Evolutionary conservation across 2,888 invertebrate genomes (phyloP).

Genomic region (Sthenelais limicola): DNA sequence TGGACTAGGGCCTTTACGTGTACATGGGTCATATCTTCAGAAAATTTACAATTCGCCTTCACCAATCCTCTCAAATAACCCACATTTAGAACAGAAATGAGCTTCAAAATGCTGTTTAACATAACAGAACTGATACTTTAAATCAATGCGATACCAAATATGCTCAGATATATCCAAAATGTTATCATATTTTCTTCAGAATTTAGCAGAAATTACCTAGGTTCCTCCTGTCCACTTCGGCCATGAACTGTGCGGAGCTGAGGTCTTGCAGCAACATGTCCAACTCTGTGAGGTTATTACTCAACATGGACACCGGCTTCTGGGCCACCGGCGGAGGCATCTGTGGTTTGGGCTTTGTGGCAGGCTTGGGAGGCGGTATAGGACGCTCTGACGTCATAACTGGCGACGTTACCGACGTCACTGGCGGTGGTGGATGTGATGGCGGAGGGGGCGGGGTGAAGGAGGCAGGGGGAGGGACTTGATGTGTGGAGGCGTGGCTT

Average conservation of each 20-base stretch:
- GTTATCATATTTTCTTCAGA: too few species aligned
- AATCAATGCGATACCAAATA: too few species aligned
- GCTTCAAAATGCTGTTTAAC: too few species aligned
- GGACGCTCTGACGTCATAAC: background rate
- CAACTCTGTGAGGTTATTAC: constrained; percentile 88
- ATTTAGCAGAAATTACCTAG: constrained; percentile 49
- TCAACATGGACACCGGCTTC: constrained; percentile 57
- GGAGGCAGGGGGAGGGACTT: constrained; percentile 1
- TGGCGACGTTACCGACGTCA: background rate
- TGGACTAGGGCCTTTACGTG: too few species aligned
- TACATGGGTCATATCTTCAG: too few species aligned
- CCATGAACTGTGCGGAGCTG: constrained; percentile 76
- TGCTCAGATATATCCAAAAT: too few species aligned
- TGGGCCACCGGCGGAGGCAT: background rate
- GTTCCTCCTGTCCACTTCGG: constrained; percentile 64
- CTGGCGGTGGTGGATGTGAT: constrained; percentile 14
- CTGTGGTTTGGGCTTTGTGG: background rate
- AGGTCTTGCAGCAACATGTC: constrained; percentile 93
- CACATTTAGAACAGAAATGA: too few species aligned
- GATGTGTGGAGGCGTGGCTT: constrained; percentile 4
- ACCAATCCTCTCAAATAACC: too few species aligned
- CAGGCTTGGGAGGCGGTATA: constrained; percentile 7
- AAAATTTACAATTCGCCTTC: too few species aligned
- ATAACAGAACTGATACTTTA: too few species aligned
- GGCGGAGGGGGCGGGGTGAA: constrained; percentile 27